Evolutionary conservation across 2,113 vertebrate genomes (phyloP).

Genomic region (Hepsetus odoe): DNA sequence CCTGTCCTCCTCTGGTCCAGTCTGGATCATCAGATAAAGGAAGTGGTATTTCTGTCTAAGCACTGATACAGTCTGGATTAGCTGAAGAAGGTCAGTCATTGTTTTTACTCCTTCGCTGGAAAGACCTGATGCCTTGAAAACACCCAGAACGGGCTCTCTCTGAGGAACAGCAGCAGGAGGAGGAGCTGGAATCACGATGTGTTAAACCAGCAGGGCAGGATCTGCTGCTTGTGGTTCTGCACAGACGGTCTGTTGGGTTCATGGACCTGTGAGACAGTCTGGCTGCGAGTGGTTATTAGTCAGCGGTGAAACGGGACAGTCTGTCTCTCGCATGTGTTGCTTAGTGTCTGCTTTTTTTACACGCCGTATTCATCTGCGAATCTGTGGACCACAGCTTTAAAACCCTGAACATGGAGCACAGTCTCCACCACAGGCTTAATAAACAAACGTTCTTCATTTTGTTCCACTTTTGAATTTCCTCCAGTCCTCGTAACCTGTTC

Average conservation of each 20-base stretch:
- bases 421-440: neutral
- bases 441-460: neutral
- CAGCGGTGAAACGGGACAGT: constrained; percentile 74
- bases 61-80: no score
- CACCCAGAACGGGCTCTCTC: neutral
- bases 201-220: neutral
- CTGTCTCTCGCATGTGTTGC: constrained; percentile 73
- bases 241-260: constrained; percentile 53
- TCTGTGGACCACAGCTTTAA: constrained; percentile 12
- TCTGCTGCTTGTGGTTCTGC: constrained; percentile 30
- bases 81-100: no score
- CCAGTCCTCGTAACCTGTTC: neutral
- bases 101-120: no score
- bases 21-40: no score
- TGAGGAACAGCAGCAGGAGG: neutral
- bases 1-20: no score
- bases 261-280: constrained; percentile 55
- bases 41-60: no score
- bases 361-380: neutral
- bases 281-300: constrained; percentile 75
- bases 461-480: neutral
- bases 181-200: neutral
- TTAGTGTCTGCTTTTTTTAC: constrained; percentile 67
- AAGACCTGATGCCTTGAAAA: no score
- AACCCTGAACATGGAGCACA: neutral